A percentile compares a stretch with the other conserved stretches of the same genome.
Conservation (phyloP, 2,888 invertebrate species). For the Pristionchus maxplancki region DNA sequence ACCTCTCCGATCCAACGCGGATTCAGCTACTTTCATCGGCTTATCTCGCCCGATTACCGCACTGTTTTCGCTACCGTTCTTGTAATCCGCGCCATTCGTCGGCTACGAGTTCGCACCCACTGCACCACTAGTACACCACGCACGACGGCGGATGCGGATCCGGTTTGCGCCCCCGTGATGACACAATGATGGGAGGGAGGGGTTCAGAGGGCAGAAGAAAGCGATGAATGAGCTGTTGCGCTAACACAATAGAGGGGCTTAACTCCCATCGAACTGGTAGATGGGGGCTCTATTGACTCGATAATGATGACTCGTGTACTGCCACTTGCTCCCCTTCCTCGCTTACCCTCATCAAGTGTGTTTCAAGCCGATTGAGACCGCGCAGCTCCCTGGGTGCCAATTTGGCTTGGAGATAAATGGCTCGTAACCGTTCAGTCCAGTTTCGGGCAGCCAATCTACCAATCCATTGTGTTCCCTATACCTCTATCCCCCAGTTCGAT, state of each 20-base stretch:
- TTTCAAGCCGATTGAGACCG: background rate
- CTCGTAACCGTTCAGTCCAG: slow-evolving; percentile 16
- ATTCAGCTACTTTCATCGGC: background rate
- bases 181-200: slow-evolving; percentile 32
- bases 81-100: slow-evolving; percentile 9
- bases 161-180: slow-evolving; percentile 31
- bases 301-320: background rate
- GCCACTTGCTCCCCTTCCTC: background rate
- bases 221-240: slow-evolving; percentile 23
- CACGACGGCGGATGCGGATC: background rate
- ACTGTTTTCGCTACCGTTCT: slow-evolving; percentile 15
- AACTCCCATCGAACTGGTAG: background rate
- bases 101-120: background rate
- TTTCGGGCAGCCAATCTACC: background rate
- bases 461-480: background rate
- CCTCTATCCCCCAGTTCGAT: background rate
- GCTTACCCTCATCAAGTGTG: background rate
- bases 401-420: background rate
- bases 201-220: slow-evolving; percentile 33
- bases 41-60: background rate
- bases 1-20: background rate
- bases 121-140: background rate
- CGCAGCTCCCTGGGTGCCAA: slow-evolving; percentile 21
- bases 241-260: slow-evolving; percentile 33
- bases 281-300: background rate